A percentile compares a stretch with the other conserved stretches of the same genome.
phyloP scores from a whole-genome alignment of 2,888 invertebrate genomes.

The Caradrina kadenii region DNA sequence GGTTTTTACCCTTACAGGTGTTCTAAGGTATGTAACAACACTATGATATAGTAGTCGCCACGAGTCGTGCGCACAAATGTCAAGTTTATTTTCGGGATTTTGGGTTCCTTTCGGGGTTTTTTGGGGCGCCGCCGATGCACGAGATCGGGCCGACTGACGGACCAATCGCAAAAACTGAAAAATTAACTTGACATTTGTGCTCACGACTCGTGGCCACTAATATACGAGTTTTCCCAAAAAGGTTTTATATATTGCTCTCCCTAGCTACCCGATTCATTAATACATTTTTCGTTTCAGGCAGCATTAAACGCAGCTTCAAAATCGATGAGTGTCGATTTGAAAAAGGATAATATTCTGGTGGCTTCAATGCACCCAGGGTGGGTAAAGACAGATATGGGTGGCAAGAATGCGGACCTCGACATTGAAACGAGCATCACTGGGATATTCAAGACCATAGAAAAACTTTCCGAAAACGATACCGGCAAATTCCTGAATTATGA shows the following conservation, averaged over 20 bases:
- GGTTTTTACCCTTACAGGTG: conserved; percentile 96
- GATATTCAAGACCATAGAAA: conserved; percentile 92
- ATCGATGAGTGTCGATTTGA: conserved; percentile 95
- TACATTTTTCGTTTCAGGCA: conserved; percentile 88
- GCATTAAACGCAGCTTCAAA: conserved; percentile 96
- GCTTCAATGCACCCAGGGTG: conserved; percentile 96
- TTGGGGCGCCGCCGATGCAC: too few species aligned
- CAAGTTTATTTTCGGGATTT: too few species aligned
- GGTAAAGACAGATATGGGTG: conserved; percentile 98
- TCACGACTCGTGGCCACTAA: too few species aligned
- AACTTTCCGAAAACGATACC: conserved; percentile 92
- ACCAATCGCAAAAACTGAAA: too few species aligned
- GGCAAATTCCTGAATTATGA: conserved; percentile 95
- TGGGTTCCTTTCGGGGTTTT: too few species aligned
- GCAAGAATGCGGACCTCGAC: conserved; percentile 94
- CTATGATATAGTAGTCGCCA: too few species aligned
- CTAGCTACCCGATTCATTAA: background rate
- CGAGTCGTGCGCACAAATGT: too few species aligned
- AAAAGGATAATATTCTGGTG: conserved; percentile 93
- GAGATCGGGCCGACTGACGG: too few species aligned
- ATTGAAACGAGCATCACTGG: conserved; percentile 92
- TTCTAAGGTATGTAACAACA: conserved; percentile 92
- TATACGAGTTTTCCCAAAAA: background rate
- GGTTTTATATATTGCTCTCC: background rate
- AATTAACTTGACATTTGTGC: too few species aligned